Base-by-base conservation (phyloP, 2,888 invertebrate species). In the Pachycephus smyrnensis region DNA sequence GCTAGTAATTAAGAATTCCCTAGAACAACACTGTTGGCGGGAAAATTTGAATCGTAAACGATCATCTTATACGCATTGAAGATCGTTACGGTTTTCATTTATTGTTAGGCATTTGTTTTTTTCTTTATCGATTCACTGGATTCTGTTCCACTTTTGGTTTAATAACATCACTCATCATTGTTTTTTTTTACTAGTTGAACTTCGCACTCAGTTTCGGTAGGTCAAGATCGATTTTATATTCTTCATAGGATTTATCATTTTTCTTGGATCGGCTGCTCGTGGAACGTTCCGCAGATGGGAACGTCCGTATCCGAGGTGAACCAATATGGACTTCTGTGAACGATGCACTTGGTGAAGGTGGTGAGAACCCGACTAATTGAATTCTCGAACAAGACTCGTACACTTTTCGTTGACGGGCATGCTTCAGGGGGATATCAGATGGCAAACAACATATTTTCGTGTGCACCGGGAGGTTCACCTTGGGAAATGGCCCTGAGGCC, bases 401-500 rank as follows among this genome's bases (percentile, higher is more conserved):
- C 23, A 9, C 15, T 31, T 71, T 71, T 31, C 71, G 32, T 31
- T 31, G 71, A 12, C 71, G 15, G 12, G 12, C 71, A 71, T 33
- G 71, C 71, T 31, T 71, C 32, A 12, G 31, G 71, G 71, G 31
- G 15, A 33, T 15, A 33, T 71, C 12, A 23, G 4, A 31, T 33
- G 31, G n/a, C 71, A 71, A 71, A 71, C n/a, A 71, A 71, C 31
- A 31, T 71, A 31, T 71, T 71, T 71, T 71, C 71, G 15, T 33
- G 31, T 15, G 11, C 71, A 33, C 11, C 71, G 11, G 31, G 32
- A 31, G 31, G 71, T 33, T 31, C 12, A 71, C 71, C 12, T 71
- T 71, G 71, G 71, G 32, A 71, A 71, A 71, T 71, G 12, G 12
- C 71, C 71, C 71, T 31, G 71, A 33, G 71, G 71, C 31, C 71